Evolutionary conservation across 2,888 invertebrate species (phyloP).

Genomic region (Miltochrista miniata): DNA sequence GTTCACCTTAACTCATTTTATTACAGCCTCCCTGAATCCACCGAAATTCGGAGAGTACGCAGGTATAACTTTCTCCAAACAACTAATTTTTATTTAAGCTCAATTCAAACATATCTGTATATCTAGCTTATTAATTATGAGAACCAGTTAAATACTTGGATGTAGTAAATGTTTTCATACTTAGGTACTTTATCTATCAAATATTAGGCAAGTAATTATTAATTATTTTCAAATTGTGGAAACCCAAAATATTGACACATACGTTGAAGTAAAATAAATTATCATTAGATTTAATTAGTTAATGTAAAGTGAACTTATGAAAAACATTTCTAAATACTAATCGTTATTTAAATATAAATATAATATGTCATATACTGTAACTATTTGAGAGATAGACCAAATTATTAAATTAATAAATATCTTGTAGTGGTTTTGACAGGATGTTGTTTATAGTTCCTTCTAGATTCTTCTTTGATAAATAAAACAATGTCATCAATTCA

Average conservation of each 20-base stretch:
- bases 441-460: not conserved
- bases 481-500: too few relatives aligned
- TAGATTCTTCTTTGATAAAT: not conserved
- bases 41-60: not conserved
- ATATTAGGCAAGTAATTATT: not conserved
- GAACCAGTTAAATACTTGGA: constrained; percentile 18
- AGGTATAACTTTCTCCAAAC: not conserved
- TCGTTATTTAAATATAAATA: constrained; percentile 10
- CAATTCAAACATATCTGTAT: not conserved
- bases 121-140: constrained; percentile 16
- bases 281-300: constrained; percentile 22
- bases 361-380: constrained; percentile 1
- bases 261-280: constrained; percentile 9
- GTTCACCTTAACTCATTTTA: not conserved
- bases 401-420: not conserved
- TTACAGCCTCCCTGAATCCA: not conserved
- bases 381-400: constrained; percentile 2
- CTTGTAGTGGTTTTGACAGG: constrained; percentile 1
- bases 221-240: constrained; percentile 1
- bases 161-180: constrained; percentile 22
- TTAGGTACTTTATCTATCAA: constrained; percentile 4
- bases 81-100: not conserved
- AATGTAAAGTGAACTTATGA: constrained; percentile 18
- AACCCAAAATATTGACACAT: constrained; percentile 5
- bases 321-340: constrained; percentile 8